Evolutionary conservation across 2,113 vertebrate species (phyloP).

Genomic region (Grammomys surdaster): DNA sequence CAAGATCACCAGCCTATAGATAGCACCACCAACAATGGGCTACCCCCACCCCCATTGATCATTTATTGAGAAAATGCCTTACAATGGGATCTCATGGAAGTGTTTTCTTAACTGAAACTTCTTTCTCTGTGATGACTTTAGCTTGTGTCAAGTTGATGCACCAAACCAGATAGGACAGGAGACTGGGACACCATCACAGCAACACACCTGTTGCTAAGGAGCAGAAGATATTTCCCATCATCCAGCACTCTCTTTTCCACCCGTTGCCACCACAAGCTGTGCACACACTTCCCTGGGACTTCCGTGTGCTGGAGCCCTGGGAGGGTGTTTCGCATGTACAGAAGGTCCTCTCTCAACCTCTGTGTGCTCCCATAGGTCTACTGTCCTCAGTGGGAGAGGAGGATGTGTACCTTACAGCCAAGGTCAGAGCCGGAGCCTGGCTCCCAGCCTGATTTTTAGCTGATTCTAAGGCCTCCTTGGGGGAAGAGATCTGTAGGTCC

Average conservation of each 20-base stretch:
- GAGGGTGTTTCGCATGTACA: rapidly evolving
- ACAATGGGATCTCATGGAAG: too few species aligned
- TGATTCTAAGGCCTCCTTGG: background rate
- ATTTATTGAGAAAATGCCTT: too few species aligned
- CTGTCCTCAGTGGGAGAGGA: too few species aligned
- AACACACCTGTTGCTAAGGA: too few species aligned
- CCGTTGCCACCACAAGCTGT: rapidly evolving
- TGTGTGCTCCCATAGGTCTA: rapidly evolving
- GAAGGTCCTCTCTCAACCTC: background rate
- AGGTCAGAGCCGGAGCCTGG: background rate
- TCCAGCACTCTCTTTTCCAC: rapidly evolving
- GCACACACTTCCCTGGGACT: background rate
- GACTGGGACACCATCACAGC: too few species aligned
- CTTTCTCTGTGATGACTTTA: too few species aligned
- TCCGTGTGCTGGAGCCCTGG: background rate
- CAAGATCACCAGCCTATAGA: too few species aligned
- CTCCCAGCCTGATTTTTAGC: background rate
- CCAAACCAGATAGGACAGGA: background rate
- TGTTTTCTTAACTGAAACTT: too few species aligned
- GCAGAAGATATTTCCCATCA: background rate
- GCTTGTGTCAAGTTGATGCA: too few species aligned
- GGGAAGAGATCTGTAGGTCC: background rate
- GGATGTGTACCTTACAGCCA: rapidly evolving
- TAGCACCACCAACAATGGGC: too few species aligned
- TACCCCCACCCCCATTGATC: too few species aligned